These are phyloP conservation scores for Sinocyclocheilus anshuiensis DNA, from an alignment of 2,113 vertebrate species.

Conservation along the genomic window DNA sequence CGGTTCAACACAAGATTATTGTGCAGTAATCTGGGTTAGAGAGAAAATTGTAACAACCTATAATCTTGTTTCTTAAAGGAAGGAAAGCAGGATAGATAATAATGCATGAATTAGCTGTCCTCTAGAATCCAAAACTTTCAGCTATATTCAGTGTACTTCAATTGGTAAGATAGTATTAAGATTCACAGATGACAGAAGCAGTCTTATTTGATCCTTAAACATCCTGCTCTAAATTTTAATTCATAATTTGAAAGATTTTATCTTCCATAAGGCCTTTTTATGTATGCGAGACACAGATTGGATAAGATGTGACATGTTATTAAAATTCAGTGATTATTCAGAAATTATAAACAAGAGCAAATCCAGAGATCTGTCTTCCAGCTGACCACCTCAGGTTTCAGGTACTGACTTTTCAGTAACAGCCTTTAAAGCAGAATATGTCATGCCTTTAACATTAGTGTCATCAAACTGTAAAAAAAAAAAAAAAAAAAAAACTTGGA, in stretches of 20 bases:
- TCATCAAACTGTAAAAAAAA: not conserved
- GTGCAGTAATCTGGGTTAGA: not conserved
- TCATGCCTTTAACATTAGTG: not conserved
- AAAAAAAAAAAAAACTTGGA: not conserved
- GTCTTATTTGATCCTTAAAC: slow-evolving; percentile 18
- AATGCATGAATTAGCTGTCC: not conserved
- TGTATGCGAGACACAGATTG: not conserved
- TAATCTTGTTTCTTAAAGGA: not conserved
- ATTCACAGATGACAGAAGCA: not conserved
- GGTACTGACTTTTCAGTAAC: not conserved
- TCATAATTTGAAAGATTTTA: not conserved
- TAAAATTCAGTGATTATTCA: not conserved
- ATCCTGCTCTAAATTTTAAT: not conserved
- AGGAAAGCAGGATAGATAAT: not conserved
- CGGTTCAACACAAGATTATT: not conserved
- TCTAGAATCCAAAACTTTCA: not conserved
- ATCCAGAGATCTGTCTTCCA: slow-evolving; percentile 8
- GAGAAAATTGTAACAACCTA: not conserved
- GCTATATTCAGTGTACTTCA: not conserved
- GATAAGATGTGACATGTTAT: not conserved
- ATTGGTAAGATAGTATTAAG: not conserved
- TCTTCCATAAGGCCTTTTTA: slow-evolving; percentile 7
- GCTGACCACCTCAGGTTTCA: not conserved
- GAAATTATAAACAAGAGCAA: not conserved
- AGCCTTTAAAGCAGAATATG: not conserved